Evolutionary conservation across 2,797 vertebrate species (phyloP).

Genomic region (Podarcis lilfordi): DNA sequence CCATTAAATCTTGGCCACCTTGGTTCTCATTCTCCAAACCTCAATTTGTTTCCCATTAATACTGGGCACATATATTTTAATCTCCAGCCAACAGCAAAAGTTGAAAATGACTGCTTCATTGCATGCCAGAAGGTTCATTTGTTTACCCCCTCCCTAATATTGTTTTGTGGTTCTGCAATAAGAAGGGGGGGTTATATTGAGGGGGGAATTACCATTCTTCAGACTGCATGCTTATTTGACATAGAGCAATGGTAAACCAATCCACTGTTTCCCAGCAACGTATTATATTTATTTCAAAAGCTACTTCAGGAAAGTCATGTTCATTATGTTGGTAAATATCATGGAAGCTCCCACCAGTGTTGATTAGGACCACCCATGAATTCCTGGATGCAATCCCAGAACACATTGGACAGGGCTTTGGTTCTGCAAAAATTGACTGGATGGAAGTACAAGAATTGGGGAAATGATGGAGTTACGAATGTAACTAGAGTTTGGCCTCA

Average conservation of each 20-base stretch:
- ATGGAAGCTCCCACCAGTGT: not conserved
- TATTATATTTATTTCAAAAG: not conserved
- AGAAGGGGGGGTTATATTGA: not conserved
- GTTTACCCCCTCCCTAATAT: not conserved
- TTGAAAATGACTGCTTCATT: not conserved
- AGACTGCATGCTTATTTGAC: not conserved
- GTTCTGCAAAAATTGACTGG: not conserved
- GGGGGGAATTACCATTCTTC: not conserved
- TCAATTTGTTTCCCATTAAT: constrained; percentile 1
- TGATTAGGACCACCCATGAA: not conserved
- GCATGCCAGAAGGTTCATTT: not conserved
- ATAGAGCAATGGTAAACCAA: not conserved
- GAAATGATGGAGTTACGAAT: no score
- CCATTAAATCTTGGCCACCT: constrained; percentile 28
- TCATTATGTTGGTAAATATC: not conserved
- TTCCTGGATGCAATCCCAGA: constrained; percentile 2
- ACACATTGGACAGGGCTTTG: not conserved
- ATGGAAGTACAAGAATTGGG: not conserved
- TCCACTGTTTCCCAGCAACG: not conserved
- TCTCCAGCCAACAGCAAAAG: not conserved
- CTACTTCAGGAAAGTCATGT: not conserved
- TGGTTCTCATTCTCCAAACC: constrained; percentile 10
- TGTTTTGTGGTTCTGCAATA: not conserved
- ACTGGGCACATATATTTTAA: not conserved
- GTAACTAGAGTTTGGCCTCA: not conserved